Conservation (phyloP, 2,797 vertebrate species). For the Gymnopithys bicolor region DNA sequence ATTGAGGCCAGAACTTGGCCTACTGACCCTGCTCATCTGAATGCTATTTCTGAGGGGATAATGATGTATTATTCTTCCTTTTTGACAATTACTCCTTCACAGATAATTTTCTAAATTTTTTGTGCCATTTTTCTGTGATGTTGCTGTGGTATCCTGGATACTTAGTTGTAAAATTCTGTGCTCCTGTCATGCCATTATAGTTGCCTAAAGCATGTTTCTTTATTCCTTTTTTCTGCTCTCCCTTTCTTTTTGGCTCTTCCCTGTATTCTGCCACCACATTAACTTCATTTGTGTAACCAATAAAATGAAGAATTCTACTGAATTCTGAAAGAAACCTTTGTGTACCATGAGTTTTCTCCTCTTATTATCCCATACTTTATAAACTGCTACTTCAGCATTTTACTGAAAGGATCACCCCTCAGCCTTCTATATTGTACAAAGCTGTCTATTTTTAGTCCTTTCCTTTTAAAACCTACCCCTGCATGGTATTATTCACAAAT, state of each 20-base stretch:
- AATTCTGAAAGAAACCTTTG: constrained; percentile 47
- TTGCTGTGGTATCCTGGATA: constrained; percentile 52
- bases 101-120: constrained; percentile 41
- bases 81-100: constrained; percentile 51
- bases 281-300: constrained; percentile 41
- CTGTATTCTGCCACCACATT: constrained; percentile 23
- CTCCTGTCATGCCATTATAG: constrained; percentile 31
- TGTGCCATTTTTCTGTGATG: constrained; percentile 14
- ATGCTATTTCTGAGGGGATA: constrained; percentile 31
- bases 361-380: constrained; percentile 7
- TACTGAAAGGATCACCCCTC: not conserved
- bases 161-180: constrained; percentile 16
- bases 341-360: constrained; percentile 1
- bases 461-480: not conserved
- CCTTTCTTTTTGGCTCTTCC: constrained; percentile 30
- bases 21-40: constrained; percentile 48
- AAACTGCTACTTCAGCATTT: constrained; percentile 32
- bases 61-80: constrained; percentile 27
- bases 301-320: constrained; percentile 45
- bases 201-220: constrained; percentile 35
- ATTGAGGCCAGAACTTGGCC: constrained; percentile 30
- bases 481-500: not conserved
- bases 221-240: constrained; percentile 25
- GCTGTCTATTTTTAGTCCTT: constrained; percentile 46
- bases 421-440: not conserved